phyloP scores from a whole-genome alignment of 2,113 vertebrate species.

The Lanius ludovicianus region DNA sequence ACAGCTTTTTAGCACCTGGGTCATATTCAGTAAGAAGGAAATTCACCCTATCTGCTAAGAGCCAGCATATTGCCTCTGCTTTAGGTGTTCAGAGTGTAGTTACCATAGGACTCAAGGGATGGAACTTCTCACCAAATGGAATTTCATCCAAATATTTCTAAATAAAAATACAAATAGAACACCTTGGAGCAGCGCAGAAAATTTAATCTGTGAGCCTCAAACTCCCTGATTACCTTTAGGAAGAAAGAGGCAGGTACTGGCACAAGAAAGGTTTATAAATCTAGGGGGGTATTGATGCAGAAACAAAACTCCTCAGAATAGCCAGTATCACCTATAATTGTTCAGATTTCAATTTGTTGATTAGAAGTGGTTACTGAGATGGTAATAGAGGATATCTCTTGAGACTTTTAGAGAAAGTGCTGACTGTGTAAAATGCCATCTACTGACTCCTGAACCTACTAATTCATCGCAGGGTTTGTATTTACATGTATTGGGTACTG shows the following conservation, averaged over 20 bases:
- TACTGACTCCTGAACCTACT: not conserved
- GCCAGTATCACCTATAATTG: not conserved
- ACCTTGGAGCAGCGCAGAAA: not conserved
- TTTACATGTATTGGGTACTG: not conserved
- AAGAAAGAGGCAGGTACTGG: not conserved
- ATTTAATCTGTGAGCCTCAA: not conserved
- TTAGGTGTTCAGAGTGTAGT: not conserved
- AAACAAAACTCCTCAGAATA: not conserved
- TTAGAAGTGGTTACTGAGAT: not conserved
- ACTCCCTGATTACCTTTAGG: not conserved
- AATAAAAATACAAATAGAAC: not conserved
- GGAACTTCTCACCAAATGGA: not conserved
- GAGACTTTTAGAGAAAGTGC: not conserved
- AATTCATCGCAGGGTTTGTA: not conserved
- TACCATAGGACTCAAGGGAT: not conserved
- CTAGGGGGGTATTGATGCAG: not conserved
- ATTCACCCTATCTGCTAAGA: not conserved
- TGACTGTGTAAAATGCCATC: not conserved
- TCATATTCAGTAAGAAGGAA: not conserved
- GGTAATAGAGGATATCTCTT: not conserved
- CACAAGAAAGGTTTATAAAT: not conserved
- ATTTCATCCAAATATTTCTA: not conserved
- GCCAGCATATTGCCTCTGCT: not conserved
- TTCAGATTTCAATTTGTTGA: not conserved
- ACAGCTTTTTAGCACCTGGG: constrained; percentile 8